Percentiles rank a stretch among this genome's conserved stretches.
Conservation (phyloP, 2,113 vertebrate genomes). For the Athene noctua region DNA sequence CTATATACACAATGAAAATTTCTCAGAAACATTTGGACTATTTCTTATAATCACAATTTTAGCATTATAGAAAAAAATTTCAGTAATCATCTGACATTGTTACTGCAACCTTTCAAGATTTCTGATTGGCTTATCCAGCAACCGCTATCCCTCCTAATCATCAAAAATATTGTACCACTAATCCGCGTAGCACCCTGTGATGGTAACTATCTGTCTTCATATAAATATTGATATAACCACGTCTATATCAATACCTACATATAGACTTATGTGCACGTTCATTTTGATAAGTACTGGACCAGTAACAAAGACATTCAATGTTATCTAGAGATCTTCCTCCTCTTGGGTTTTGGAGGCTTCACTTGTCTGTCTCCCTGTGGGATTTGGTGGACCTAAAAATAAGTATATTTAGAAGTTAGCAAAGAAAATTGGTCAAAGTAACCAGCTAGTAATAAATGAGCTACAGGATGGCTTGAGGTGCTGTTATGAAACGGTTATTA, state of each 20-base stretch:
- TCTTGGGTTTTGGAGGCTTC: conserved; percentile 97
- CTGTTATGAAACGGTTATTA: accelerated
- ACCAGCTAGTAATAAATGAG: background rate
- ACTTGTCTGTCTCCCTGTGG: conserved; percentile 92
- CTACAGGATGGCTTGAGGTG: background rate
- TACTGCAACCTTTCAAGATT: conserved; percentile 78
- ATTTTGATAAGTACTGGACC: conserved; percentile 72
- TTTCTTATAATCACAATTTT: conserved; percentile 93
- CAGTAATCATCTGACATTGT: conserved; percentile 87
- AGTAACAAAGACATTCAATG: conserved; percentile 87
- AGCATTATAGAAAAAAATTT: conserved; percentile 93
- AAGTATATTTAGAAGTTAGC: conserved; percentile 10
- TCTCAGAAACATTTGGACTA: conserved; percentile 99
- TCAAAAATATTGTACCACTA: conserved; percentile 74
- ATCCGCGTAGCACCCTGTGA: conserved; percentile 78
- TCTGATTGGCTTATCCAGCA: conserved; percentile 84
- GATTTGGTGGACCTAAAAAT: conserved; percentile 85
- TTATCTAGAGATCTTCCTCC: conserved; percentile 99
- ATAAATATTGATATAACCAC: conserved; percentile 66
- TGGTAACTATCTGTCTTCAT: conserved; percentile 67
- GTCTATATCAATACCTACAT: conserved; percentile 66
- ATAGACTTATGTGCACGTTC: conserved; percentile 67
- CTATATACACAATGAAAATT: conserved; percentile 99
- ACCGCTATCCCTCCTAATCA: conserved; percentile 74
- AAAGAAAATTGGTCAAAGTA: background rate